Percentiles rank a stretch among this genome's conserved stretches.
These are phyloP conservation scores for Lycia hirtaria DNA, from an alignment of 2,888 invertebrate genomes.

Conservation along the genomic window DNA sequence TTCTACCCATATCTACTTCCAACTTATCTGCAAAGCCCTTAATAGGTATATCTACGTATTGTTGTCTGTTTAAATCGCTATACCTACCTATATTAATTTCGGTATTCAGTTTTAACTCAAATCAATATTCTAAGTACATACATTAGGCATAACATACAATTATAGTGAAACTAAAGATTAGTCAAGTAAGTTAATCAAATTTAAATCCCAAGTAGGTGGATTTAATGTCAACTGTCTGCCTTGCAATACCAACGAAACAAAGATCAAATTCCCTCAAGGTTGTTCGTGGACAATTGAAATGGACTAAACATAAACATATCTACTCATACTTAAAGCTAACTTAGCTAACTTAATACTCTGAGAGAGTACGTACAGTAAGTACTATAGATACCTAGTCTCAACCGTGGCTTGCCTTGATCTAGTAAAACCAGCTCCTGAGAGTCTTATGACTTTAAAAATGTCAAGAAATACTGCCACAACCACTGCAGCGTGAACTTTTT, in stretches of 20 bases:
- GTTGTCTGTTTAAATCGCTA: no score
- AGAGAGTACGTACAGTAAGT: slow-evolving; percentile 36
- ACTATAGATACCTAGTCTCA: slow-evolving; percentile 12
- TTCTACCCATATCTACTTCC: no score
- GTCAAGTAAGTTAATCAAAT: not conserved
- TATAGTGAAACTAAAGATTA: no score
- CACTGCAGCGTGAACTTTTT: slow-evolving; percentile 2
- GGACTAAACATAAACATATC: slow-evolving; percentile 19
- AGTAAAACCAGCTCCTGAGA: slow-evolving; percentile 46
- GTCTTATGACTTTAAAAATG: slow-evolving; percentile 43
- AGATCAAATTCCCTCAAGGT: slow-evolving; percentile 35
- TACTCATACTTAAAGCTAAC: slow-evolving; percentile 10
- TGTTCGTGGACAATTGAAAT: slow-evolving; percentile 44
- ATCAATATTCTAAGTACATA: no score
- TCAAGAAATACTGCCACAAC: slow-evolving; percentile 38
- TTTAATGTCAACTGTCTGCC: slow-evolving; percentile 12
- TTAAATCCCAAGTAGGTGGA: not conserved
- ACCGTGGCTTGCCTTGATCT: slow-evolving; percentile 57
- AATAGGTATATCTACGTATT: no score
- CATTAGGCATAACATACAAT: no score
- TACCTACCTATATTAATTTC: no score
- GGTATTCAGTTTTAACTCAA: no score
- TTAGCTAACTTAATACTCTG: slow-evolving; percentile 7
- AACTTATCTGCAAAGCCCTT: no score
- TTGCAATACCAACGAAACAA: slow-evolving; percentile 18